Base-by-base conservation (phyloP, 2,797 vertebrate species). In the Alcedo quadribrachys region DNA sequence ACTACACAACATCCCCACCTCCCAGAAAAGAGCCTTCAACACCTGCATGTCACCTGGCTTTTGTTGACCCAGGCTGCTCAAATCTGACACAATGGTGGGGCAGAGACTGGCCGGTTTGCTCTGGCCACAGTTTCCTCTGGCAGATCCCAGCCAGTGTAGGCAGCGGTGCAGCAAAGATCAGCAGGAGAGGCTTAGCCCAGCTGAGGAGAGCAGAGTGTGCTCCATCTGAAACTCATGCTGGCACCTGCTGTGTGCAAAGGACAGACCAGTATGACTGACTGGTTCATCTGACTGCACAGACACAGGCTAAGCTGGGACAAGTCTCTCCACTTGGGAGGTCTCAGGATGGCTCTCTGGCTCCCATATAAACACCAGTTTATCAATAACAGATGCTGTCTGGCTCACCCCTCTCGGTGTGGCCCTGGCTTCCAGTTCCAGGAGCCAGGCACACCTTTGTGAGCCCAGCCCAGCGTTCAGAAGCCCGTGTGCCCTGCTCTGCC, bases 251-350 rank as follows among this genome's bases (percentile, higher is more conserved):
- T 12, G 37, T 40, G 66, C 85, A 51, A 45, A 11, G 16, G 54
- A 48, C 51, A 43, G 60, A 32, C 51, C 11, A 1, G 11, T 54
- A 17, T 2, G 42, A 62, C 13, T 15, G 46, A 30, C 0, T 28
- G 32, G 30, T 90, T 60, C 75, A 60, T 42, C 63, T 48, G 51
- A 20, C 58, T 18, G 73, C 58, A n/a, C 7, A 4, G 66, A 66
- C 40, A 18, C 45, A 18, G 54, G 1, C 71, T 46, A 63, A 69
- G 20, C 11, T 42, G 68, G 42, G 51, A 79, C 46, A 42, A 8
- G 1, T 20, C 76, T 65, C 86, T 79, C 84, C 12, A 68, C 86
- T 20, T 92, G 86, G 92, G 88, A 89, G 86, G 86, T 94, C 92
- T 75, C 40, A 28, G 84, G 65, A 80, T 53, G 35, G 81, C 84